Evolutionary conservation across 2,797 vertebrate genomes (phyloP), one percentile per base, ranked within the genome.

Genomic region (Chromis chromis): DNA sequence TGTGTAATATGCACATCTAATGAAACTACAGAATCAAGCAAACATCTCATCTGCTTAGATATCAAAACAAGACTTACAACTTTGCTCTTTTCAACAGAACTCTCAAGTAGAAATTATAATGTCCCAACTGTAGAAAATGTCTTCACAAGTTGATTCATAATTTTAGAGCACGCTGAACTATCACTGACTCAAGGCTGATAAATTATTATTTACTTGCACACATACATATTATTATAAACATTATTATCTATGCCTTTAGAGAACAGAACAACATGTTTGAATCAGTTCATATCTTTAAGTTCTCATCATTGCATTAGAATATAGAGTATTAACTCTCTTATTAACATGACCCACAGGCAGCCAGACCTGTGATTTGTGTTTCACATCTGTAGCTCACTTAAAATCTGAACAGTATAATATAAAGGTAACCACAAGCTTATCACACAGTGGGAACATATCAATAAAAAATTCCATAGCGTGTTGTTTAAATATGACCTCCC

Each of bases 401-500:
- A 1, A 36, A 25, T 25, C n/a, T 27, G 16, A 53, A 50, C 49
- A 25, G n/a, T 25, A 36, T 25, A 60, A 50, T 36, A 57, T 22
- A 1, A 65, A 54, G 39, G 12, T 13, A 49, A 39, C 10, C 36
- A 21, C 17, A 27, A 21, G 25, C 19, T 22, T 31, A 46, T 67
- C 24, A 59, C 40, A 21, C 22, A 22, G 31, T 40, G 27, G 4
- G 14, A 42, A 42, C 40, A 42, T 17, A 42, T 42, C 46, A 46
- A 46, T 19, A 21, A 10, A 69, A 9, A 54, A 22, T 44, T 73
- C 11, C 4, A 49, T 17, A 40, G n/a, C 19, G 25, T 46, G 42
- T 13, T 50, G 19, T 64, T 25, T 70, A 58, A 65, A 62, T 54
- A 70, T 5, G 21, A 65, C 54, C 13, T 62, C 53, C 50, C 48